A percentile compares a stretch with the other conserved stretches of the same genome.
Conservation (phyloP, 1,140 invertebrate species). For the Triops longicaudatus region DNA sequence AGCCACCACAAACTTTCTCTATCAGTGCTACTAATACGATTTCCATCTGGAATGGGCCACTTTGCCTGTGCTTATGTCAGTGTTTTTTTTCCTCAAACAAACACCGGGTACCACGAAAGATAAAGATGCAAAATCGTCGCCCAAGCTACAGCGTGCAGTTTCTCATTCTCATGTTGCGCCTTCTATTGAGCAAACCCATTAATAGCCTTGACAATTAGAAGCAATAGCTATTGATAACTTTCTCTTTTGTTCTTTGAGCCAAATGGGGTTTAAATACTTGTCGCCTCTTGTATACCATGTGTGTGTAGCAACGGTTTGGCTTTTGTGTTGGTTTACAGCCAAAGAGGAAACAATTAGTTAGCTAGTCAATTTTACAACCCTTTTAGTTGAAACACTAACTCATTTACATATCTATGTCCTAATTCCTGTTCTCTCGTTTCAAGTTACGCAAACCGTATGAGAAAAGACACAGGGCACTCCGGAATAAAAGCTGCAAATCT, state of each 20-base stretch:
- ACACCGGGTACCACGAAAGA: too few species aligned
- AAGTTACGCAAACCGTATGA: neutral
- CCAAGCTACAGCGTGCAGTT: too few species aligned
- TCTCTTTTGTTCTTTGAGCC: too few species aligned
- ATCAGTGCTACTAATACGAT: neutral
- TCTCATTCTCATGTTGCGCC: too few species aligned
- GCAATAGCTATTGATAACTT: too few species aligned
- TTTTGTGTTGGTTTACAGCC: neutral
- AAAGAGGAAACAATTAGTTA: slow-evolving; percentile 9
- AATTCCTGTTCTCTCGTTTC: slow-evolving; percentile 8
- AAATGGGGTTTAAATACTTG: neutral
- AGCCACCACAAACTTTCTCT: neutral
- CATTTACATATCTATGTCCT: slow-evolving; percentile 6
- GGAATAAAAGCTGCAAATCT: neutral
- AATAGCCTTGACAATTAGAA: too few species aligned
- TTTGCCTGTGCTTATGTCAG: too few species aligned
- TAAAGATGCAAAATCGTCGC: too few species aligned
- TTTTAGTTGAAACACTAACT: neutral
- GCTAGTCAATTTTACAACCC: neutral
- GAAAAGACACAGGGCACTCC: neutral
- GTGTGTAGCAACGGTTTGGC: neutral
- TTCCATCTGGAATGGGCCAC: neutral
- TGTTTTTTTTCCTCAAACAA: too few species aligned
- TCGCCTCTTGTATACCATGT: neutral
- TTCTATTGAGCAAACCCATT: too few species aligned